Conservation (phyloP, 2,113 vertebrate genomes). For the Furnarius figulus region DNA sequence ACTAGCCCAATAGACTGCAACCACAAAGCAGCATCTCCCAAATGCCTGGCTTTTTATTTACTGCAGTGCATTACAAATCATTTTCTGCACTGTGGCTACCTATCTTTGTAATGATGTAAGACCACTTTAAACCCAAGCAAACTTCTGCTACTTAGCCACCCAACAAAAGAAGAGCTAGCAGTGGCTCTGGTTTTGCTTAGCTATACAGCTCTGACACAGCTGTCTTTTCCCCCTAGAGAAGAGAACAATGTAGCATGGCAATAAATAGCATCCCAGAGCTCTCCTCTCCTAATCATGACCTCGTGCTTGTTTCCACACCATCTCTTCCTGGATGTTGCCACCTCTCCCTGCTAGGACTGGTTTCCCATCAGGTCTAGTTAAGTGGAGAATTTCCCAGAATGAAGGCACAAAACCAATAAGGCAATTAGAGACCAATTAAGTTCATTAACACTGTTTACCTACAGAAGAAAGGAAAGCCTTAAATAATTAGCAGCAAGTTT, state of each 20-base stretch:
- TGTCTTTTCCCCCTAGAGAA: background rate
- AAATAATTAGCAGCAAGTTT: slow-evolving; percentile 56
- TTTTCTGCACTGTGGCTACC: accelerated
- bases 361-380: background rate
- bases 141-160: background rate
- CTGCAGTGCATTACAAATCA: background rate
- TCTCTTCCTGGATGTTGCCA: background rate
- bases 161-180: background rate
- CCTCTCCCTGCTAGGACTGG: background rate
- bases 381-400: background rate
- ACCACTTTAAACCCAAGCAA: background rate
- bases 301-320: background rate
- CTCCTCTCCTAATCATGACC: background rate
- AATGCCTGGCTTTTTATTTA: background rate
- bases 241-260: background rate
- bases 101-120: accelerated
- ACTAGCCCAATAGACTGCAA: background rate
- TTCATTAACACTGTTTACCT: slow-evolving; percentile 50
- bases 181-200: background rate
- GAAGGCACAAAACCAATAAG: slow-evolving; percentile 31
- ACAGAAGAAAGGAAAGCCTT: slow-evolving; percentile 46
- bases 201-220: background rate
- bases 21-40: background rate
- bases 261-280: background rate
- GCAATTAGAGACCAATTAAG: slow-evolving; percentile 45